phyloP scores from a whole-genome alignment of 2,113 vertebrate species.

The Coregonus clupeaformis region DNA sequence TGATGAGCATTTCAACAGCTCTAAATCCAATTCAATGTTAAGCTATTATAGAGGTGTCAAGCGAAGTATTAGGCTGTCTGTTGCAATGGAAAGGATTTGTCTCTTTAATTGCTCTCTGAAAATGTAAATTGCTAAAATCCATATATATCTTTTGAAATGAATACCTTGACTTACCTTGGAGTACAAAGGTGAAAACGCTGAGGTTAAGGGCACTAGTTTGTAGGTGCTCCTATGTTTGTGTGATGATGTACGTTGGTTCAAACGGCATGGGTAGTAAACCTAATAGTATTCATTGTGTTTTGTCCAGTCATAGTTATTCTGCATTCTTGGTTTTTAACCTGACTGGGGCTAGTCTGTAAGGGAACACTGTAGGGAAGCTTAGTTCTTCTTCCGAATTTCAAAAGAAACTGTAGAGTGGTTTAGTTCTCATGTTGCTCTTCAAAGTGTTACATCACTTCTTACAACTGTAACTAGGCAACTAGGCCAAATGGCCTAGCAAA shows the following conservation, averaged over 20 bases:
- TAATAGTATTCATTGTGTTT: not conserved
- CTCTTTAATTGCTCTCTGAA: not conserved
- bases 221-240: no score
- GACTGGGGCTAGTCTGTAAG: not conserved
- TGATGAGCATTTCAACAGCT: not conserved
- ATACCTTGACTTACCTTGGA: not conserved
- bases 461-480: slow-evolving; percentile 1
- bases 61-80: not conserved
- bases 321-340: not conserved
- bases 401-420: not conserved
- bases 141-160: not conserved
- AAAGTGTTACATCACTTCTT: not conserved
- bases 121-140: not conserved
- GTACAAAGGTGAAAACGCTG: no score
- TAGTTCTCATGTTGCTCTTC: not conserved
- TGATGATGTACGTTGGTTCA: no score
- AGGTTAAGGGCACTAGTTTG: no score
- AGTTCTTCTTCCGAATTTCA: not conserved
- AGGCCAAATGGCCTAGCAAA: not conserved
- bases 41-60: not conserved
- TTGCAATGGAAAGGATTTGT: not conserved
- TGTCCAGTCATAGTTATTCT: not conserved
- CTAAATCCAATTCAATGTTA: not conserved
- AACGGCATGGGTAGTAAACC: no score
- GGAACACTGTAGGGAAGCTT: not conserved